Conservation (phyloP, 2,113 vertebrate species). For the Platichthys stellatus region DNA sequence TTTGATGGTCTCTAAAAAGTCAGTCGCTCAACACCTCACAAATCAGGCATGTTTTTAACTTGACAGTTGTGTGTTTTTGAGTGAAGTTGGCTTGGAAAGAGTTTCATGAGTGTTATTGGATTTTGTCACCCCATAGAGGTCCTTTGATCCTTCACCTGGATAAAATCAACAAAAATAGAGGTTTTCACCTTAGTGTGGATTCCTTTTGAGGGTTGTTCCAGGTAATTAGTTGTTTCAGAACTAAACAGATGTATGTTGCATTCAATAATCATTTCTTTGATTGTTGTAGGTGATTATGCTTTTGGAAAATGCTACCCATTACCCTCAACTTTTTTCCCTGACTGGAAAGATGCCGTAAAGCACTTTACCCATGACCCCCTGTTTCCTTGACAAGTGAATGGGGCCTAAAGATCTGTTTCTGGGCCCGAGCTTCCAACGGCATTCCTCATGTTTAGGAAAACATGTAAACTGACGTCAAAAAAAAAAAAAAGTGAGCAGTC, state of each 20-base stretch:
- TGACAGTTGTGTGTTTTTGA: conserved; percentile 8
- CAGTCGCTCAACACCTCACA: not conserved
- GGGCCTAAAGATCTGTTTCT: conserved; percentile 62
- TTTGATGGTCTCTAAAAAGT: conserved; percentile 8
- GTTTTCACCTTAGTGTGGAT: conserved; percentile 1
- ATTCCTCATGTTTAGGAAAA: conserved; percentile 79
- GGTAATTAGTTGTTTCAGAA: conserved; percentile 18
- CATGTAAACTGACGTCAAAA: conserved; percentile 71
- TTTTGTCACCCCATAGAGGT: conserved; percentile 32
- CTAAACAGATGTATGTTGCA: conserved; percentile 4
- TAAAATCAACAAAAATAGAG: conserved; percentile 24
- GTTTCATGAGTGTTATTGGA: conserved; percentile 46
- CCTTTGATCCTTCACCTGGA: conserved; percentile 29
- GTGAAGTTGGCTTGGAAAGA: conserved; percentile 27
- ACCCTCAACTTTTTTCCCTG: conserved; percentile 32
- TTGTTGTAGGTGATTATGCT: conserved; percentile 57
- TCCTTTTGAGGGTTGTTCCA: conserved; percentile 27
- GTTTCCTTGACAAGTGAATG: conserved; percentile 72
- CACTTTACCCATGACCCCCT: conserved; percentile 71
- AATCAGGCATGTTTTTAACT: conserved; percentile 5
- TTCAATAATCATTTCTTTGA: conserved; percentile 41
- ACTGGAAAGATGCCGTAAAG: conserved; percentile 64
- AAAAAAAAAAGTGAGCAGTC: conserved; percentile 75
- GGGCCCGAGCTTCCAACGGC: conserved; percentile 59
- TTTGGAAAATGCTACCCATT: conserved; percentile 53